These are phyloP conservation scores for Apamea sordens DNA, from an alignment of 2,888 invertebrate genomes.

Conservation along the genomic window DNA sequence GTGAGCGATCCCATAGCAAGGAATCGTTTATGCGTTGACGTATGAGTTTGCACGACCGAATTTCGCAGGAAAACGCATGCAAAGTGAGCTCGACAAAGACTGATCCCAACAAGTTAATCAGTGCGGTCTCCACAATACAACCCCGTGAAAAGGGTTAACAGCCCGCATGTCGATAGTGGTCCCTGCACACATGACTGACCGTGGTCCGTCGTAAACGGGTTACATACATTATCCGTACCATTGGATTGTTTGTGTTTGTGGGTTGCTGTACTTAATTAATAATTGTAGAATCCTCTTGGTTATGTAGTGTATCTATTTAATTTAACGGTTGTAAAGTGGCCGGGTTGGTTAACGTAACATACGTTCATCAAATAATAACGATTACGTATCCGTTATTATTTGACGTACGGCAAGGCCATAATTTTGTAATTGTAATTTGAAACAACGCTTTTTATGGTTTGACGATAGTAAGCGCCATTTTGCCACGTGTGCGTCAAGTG, in stretches of 20 bases:
- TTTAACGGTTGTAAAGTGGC: too few relatives aligned
- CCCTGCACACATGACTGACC: conserved; percentile 5
- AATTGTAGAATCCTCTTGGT: not conserved
- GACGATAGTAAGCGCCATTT: too few relatives aligned
- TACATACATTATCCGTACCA: not conserved
- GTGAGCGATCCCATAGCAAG: not conserved
- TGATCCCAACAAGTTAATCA: conserved; percentile 25
- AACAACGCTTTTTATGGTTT: too few relatives aligned
- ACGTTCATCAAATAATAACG: too few relatives aligned
- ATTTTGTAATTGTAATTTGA: too few relatives aligned
- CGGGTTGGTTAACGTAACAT: too few relatives aligned
- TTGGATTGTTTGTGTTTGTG: conserved; percentile 10
- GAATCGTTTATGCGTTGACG: not conserved
- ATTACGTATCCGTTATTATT: too few relatives aligned
- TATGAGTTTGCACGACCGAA: not conserved
- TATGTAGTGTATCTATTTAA: too few relatives aligned
- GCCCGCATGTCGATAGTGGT: conserved; percentile 36
- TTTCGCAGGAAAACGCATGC: not conserved
- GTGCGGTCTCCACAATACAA: conserved; percentile 31
- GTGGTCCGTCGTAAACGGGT: not conserved
- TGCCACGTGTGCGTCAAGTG: too few relatives aligned
- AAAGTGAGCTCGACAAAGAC: not conserved
- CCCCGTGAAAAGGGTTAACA: conserved; percentile 27
- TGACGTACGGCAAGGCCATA: too few relatives aligned
- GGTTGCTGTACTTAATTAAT: not conserved